Conservation (phyloP, 2,797 vertebrate genomes). For the Anomalospiza imberbis region DNA sequence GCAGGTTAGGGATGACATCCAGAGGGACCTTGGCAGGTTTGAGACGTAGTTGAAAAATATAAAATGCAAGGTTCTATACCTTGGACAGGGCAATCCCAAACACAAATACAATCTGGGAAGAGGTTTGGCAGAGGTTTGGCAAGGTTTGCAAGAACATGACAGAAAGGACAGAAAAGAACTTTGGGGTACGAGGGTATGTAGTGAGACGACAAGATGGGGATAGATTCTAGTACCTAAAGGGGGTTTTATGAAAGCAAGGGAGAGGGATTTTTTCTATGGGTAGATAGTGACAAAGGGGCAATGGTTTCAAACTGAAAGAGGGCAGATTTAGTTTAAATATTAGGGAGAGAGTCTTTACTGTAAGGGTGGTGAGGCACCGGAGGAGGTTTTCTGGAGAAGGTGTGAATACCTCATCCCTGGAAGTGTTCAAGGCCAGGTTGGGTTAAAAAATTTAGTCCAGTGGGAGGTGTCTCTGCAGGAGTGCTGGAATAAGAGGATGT, state of each 20-base stretch:
- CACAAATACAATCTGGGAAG: not conserved
- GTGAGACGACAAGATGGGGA: accelerated
- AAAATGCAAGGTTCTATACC: not conserved
- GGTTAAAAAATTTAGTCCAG: not conserved
- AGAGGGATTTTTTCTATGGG: not conserved
- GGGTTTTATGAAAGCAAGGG: not conserved
- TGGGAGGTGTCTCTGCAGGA: not conserved
- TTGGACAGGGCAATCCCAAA: not conserved
- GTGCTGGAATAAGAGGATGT: not conserved
- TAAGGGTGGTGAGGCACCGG: not conserved
- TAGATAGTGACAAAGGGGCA: not conserved
- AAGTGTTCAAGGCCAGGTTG: not conserved
- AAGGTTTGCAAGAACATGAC: not conserved
- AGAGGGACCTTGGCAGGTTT: not conserved
- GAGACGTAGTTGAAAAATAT: not conserved
- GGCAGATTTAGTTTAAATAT: not conserved
- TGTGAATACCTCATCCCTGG: not conserved
- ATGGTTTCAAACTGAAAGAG: not conserved
- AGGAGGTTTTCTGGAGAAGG: not conserved
- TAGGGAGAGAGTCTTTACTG: not conserved
- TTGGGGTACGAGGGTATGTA: accelerated
- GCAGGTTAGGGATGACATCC: not conserved
- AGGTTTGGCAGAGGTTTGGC: not conserved
- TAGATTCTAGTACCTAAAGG: not conserved
- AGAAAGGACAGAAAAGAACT: not conserved